Conservation (phyloP, 1,140 invertebrate genomes). For the Acyrthosiphon pisum region DNA sequence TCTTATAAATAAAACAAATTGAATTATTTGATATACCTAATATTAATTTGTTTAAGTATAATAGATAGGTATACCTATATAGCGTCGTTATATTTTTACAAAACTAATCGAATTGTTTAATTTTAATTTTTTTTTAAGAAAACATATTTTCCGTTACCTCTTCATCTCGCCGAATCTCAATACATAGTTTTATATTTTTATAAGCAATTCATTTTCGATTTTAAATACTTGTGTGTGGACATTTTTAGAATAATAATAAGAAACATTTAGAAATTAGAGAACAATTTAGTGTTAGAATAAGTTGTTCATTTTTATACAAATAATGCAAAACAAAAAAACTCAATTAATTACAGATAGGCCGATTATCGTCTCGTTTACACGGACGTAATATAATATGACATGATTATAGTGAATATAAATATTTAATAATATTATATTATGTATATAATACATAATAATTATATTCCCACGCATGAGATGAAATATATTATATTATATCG, state of each 20-base stretch:
- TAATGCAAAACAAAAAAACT: not conserved
- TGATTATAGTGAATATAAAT: not conserved
- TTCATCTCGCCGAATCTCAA: not conserved
- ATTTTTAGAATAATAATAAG: too few species aligned
- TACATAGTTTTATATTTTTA: too few species aligned
- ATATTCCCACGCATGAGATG: not conserved
- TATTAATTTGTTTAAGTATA: not conserved
- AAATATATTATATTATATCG: not conserved
- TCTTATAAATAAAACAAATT: not conserved
- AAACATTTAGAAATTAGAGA: not conserved
- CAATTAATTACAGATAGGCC: not conserved
- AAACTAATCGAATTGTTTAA: not conserved
- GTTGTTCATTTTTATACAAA: not conserved
- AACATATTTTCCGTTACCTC: not conserved
- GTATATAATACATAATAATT: not conserved
- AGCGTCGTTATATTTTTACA: too few species aligned
- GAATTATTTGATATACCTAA: not conserved
- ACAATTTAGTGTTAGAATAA: not conserved
- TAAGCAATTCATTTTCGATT: too few species aligned
- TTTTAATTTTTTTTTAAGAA: not conserved
- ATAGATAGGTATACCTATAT: not conserved
- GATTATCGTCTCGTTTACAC: not conserved
- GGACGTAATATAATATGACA: not conserved
- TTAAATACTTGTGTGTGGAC: too few species aligned
- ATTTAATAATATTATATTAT: not conserved